Base-by-base conservation (phyloP, 2,797 vertebrate genomes). In the Toxotes lorentzi region DNA sequence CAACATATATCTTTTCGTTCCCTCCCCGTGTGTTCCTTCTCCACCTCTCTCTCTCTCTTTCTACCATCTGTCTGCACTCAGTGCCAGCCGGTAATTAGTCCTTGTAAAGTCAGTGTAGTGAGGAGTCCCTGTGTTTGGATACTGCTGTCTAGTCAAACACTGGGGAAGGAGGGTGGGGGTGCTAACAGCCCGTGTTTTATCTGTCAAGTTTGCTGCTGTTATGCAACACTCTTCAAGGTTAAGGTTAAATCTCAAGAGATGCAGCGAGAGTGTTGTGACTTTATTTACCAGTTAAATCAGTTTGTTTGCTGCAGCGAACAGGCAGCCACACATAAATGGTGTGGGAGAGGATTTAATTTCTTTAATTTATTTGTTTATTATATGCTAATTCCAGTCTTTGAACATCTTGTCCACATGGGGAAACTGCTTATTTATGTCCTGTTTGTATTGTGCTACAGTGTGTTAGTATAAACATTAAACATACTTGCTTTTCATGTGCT, bases 81-180 rank as follows among this genome's bases (percentile, higher is more conserved):
- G 87, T 89, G 86, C 89, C 90, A 92, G 91, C 79, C 79, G 78
- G 87, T 89, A 93, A 93, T 93, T 93, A 93, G 90, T 91, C 84
- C 81, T 83, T 87, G 88, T 92, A 88, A 88, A 91, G 88, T 87
- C 89, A 83, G 86, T 83, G 84, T 81, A 76, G 89, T 91, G 89
- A 91, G 88, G 88, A 90, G 85, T 91, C 90, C 85, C 83, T 84
- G 85, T 90, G 92, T 92, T 91, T 92, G 87, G 90, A 85, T 91
- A 70, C 85, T 84, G 88, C 89, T 86, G 89, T 93, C 91, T 90
- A 87, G 83, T 92, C 88, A 87, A 88, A 91, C 85, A 87, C 79
- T 77, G 23, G 63, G 63, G 79, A 38, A 70, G 62, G 48, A 23
- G 67, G 50, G 57, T 4, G 73, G 78, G 66, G 61, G 73, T 62